Percentiles rank a stretch among this genome's conserved stretches.
Conservation (phyloP, 2,797 vertebrate genomes). For the Hafferia zeledoni region DNA sequence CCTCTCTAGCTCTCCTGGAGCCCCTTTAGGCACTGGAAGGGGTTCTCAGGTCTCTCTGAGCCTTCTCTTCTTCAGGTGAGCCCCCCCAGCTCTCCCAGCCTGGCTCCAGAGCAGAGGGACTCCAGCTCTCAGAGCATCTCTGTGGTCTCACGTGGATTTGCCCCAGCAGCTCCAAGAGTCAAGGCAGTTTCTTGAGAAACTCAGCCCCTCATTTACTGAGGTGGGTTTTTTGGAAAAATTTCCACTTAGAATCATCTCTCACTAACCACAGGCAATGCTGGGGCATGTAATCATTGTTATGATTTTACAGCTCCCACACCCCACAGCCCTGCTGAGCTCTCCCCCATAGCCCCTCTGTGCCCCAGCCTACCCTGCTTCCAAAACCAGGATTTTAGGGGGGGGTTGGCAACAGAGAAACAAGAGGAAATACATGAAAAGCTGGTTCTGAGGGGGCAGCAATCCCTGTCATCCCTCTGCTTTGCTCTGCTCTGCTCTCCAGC, state of each 20-base stretch:
- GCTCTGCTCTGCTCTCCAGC: background rate
- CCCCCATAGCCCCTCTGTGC: background rate
- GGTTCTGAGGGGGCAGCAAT: background rate
- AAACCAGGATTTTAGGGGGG: background rate
- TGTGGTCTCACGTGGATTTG: background rate
- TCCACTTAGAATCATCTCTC: too few relatives aligned
- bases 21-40: background rate
- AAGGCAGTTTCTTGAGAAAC: background rate
- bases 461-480: background rate
- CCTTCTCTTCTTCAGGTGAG: background rate
- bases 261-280: background rate
- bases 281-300: fast-evolving
- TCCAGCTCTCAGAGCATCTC: background rate
- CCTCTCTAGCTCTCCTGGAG: background rate
- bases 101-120: background rate
- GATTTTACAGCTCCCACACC: background rate
- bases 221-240: background rate
- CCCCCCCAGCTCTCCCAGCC: background rate
- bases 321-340: background rate
- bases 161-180: background rate
- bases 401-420: background rate
- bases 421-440: background rate
- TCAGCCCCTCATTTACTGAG: background rate
- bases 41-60: background rate
- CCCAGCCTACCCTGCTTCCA: background rate